Conservation (phyloP, 2,888 invertebrate species). For the Diarsia dahlii region DNA sequence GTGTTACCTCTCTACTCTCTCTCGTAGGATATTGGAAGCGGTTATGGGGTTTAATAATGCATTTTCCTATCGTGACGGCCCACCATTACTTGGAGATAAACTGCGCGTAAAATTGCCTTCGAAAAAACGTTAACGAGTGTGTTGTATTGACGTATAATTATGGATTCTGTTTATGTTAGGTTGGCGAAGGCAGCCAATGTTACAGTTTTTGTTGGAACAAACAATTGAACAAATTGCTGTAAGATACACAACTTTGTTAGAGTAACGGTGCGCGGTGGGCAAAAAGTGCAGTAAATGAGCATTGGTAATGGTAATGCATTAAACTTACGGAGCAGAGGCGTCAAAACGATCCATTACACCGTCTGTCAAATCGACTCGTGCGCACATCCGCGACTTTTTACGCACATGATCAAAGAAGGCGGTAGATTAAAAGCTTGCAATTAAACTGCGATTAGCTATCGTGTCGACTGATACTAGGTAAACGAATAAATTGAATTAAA, state of each 20-base stretch:
- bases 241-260: conserved; percentile 60
- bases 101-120: conserved; percentile 82
- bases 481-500: conserved; percentile 36
- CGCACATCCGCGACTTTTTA: conserved; percentile 57
- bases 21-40: conserved; percentile 76
- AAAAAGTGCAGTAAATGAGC: conserved; percentile 48
- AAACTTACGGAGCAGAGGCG: conserved; percentile 53
- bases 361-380: conserved; percentile 57
- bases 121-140: conserved; percentile 81
- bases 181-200: conserved; percentile 49
- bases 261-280: conserved; percentile 55
- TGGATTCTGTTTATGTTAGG: conserved; percentile 55
- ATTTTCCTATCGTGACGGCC: conserved; percentile 84
- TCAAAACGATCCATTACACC: conserved; percentile 55
- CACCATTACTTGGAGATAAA: conserved; percentile 82
- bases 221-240: conserved; percentile 65
- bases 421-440: conserved; percentile 53
- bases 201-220: conserved; percentile 53
- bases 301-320: conserved; percentile 42
- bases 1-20: conserved; percentile 65
- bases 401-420: conserved; percentile 45
- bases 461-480: conserved; percentile 35
- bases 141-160: conserved; percentile 76
- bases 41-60: conserved; percentile 87
- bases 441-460: conserved; percentile 51